Base-by-base conservation (phyloP, 2,797 vertebrate genomes). In the Emydoidea blandingii region DNA sequence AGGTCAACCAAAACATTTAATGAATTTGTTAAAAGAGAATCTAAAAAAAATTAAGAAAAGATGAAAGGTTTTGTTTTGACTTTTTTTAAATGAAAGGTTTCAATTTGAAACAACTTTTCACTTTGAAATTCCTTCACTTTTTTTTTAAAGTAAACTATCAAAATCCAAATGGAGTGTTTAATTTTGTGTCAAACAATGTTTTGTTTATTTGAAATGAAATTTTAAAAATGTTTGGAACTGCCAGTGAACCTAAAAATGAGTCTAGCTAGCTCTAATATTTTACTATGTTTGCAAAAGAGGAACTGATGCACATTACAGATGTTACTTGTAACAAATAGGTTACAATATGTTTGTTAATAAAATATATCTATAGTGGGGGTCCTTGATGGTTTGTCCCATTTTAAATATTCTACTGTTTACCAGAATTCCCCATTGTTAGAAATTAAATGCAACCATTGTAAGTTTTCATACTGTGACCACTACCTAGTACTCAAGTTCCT, bases 271-370 rank as follows among this genome's bases (percentile, higher is more conserved):
- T 12, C 68, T 41, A 37, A 68, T 68, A 37, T 23, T 72, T 41
- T 41, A 12, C n/a, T 82, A 2, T 92, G 74, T 18, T 47, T 96
- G n/a, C 49, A 88, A 83, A 47, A 87, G 34, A 90, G 15, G 59
- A 88, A 95, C 94, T 96, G 80, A 96, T 49, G 96, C 82, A 62
- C 68, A 89, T 92, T 86, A 78, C 31, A 47, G 74, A 29, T 47
- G 41, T 78, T 78, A 85, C 87, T 93, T 91, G 72, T 53, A 87
- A 81, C 74, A 91, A 96, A 89, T 86, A 76, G 54, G 79, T 0
- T 0, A 87, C 88, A 90, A 96, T 96, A 90, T 62, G 10, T 27
- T 85, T 50, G 84, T 84, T 88, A 16, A 78, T 94, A 65, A 68
- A 68, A 74, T 54, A 87, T 49, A 15, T 56, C 92, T 91, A 76